Evolutionary conservation across 2,113 vertebrate genomes (phyloP).

Genomic region (Myotis yumanensis): DNA sequence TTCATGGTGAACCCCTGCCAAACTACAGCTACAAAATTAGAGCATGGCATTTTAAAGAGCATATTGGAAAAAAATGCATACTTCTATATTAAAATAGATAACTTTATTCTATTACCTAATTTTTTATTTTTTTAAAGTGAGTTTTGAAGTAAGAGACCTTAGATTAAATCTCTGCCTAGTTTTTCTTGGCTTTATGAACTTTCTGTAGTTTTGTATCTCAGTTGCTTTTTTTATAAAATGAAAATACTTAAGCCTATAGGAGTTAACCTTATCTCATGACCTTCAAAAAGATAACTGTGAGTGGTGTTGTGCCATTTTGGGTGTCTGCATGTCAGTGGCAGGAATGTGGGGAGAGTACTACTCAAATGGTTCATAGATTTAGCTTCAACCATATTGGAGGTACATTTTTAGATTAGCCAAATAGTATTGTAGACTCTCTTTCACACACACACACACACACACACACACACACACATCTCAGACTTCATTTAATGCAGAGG

Average conservation of each 20-base stretch:
- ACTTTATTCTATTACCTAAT: slow-evolving; percentile 25
- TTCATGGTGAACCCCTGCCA: slow-evolving; percentile 23
- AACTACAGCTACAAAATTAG: slow-evolving; percentile 36
- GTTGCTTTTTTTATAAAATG: slow-evolving; percentile 25
- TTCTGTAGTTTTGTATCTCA: not conserved
- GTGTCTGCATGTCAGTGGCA: not conserved
- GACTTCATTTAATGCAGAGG: not conserved
- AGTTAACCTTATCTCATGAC: not conserved
- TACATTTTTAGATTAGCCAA: not conserved
- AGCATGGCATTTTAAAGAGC: slow-evolving; percentile 38
- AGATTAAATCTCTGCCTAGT: not conserved
- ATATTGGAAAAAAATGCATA: slow-evolving; percentile 23
- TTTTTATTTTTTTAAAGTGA: not conserved
- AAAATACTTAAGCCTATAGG: not conserved
- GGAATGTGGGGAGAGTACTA: not conserved
- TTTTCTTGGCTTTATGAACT: not conserved
- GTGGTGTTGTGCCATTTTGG: not conserved
- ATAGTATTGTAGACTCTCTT: not conserved
- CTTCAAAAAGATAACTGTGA: not conserved
- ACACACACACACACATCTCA: not conserved
- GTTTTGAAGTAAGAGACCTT: slow-evolving; percentile 10
- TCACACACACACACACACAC: not conserved
- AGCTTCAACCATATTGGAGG: not conserved
- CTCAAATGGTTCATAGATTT: not conserved
- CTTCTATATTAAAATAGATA: slow-evolving; percentile 42